Base-by-base conservation (phyloP, 2,888 invertebrate species). In the Globia sparganii region DNA sequence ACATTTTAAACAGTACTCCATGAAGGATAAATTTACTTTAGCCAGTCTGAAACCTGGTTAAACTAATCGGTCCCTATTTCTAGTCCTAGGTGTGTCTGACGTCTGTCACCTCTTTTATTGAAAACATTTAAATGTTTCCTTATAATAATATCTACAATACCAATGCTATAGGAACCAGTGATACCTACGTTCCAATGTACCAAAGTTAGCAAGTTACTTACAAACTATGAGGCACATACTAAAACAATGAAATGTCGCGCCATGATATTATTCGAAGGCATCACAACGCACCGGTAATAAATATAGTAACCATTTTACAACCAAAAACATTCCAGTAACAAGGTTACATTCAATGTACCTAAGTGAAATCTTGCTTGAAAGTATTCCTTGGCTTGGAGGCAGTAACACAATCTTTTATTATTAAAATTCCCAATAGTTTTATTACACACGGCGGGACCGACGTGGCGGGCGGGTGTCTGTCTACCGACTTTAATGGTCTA, bases 341-440 rank as follows among this genome's bases (percentile, higher is more conserved):
- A 81, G 78, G 75, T 78, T 69, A 80, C 46, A 67, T 75, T 73
- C 66, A 80, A 81, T 79, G 64, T 28, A 76, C 56, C 46, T 68
- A n/a, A 81, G 79, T 79, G 80, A 87, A 88, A 87, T 80, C 83
- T 78, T 40, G 71, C 56, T 77, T 61, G 77, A 87, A 86, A 87
- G 77, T 83, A 78, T 78, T 81, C 75, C 79, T 80, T 73, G 69
- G 66, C 75, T 78, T 56, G 62, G 71, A 75, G 82, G 81, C 70
- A 80, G 86, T 78, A 83, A 86, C 81, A 72, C 74, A 83, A 83
- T 78, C 56, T 87, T 80, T 84, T 88, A 87, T 88, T 87, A 89
- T 91, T 88, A 86, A 89, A 89, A 91, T 90, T 90, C 86, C 86
- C 84, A 90, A 90, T 90, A 88, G 87, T 88, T 87, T 88, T 87